Evolutionary conservation across 2,888 invertebrate species (phyloP), one percentile per base, ranked within the genome.

Genomic region (Diplazon laetatorius): DNA sequence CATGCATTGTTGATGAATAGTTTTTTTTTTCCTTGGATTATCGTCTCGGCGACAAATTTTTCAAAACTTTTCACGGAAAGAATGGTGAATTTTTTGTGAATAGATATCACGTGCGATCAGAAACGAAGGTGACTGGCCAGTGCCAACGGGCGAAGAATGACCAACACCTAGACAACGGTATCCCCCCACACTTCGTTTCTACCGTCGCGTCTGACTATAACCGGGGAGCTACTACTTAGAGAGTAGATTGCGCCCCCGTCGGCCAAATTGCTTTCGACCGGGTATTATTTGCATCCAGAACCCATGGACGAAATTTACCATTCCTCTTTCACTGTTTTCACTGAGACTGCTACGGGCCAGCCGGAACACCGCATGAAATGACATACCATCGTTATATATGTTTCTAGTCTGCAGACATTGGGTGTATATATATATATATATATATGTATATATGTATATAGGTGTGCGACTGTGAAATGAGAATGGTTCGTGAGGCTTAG

Each of bases 221-320:
- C 82, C 78, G 69, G 78, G 73, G 74, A 80, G 81, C 80, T 80
- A 83, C 84, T 82, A 84, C 84, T 85, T 83, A 81, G 81, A 57
- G 70, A 80, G 84, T 84, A 85, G 87, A 88, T 86, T 87, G 87
- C 86, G 84, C 80, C 82, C n/a, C 82, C 82, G 82, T 82, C 80
- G 78, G 83, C 83, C 85, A 88, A 89, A 89, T 89, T 88, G 88
- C 86, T 88, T 88, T 87, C 85, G 79, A 79, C 79, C 79, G 84
- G 84, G 84, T 79, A 87, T 83, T 88, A 87, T 86, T 87, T 88
- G 85, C 86, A 85, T 86, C 82, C 82, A 76, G 75, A 80, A 68
- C 35, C 52, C 60, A 37, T 62, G 65, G 48, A 22, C 63, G 30
- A 39, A 20, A 37, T 50, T 42, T n/a, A 9, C 9, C 65, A 68